Evolutionary conservation across 1,140 invertebrate genomes (phyloP), one percentile per base, ranked within the genome.

Genomic region (Zaprionus gabonicus): DNA sequence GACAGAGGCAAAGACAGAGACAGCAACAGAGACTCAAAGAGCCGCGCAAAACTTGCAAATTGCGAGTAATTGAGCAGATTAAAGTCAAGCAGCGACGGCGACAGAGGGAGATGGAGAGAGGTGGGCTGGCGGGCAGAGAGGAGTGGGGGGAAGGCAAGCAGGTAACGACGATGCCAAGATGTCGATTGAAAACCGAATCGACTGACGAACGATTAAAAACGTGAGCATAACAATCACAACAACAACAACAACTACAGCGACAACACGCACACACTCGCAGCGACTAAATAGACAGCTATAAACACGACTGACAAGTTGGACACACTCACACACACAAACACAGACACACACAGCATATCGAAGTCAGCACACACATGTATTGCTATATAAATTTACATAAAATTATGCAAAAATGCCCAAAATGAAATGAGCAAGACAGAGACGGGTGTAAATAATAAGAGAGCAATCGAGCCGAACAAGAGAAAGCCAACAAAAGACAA

Each of bases 31-130:
- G 58, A 51, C 17, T 49, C 31, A 46, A 71, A 71, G 72, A 72
- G 60, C 38, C 76, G 71, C 60, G 85, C 71, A 76, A 76, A 87
- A 91, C 76, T 91, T 91, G 83, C 87, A 91, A 91, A 91, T 91
- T 91, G 81, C 83, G 81, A 91, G 87, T 91, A 91, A 91, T 91
- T 91, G 87, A 87, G 87, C 80, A 91, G 87, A 91, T 91, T 91
- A 91, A 91, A 87, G 83, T 91, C 83, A 91, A 91, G 87, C 82
- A 91, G 73, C 67, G 74, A 72, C 68, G 73, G 70, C 68, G 23
- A 71, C 60, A 79, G 74, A 60, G 57, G 55, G 58, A 70, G 41
- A 57, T 51, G 58, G 46, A 23, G 56, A 28, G 65, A 53, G 60
- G 38, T 60, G 41, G 46, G 31, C 15, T 34, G 55, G n/a, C 27